Base-by-base conservation (phyloP, 2,113 vertebrate genomes). In the Neodontobutis hainanensis region DNA sequence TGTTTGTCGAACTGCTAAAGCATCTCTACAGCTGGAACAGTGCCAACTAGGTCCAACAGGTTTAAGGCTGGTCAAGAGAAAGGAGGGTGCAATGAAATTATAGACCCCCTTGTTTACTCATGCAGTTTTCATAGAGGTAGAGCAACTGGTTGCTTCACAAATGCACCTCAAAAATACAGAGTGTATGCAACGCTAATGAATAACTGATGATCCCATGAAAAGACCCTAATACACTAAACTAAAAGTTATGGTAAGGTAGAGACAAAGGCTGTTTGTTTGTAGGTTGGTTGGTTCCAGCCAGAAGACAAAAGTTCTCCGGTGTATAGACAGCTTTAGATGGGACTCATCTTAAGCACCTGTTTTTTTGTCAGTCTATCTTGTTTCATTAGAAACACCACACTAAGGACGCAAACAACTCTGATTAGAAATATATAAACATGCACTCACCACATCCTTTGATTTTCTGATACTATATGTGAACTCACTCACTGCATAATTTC, bases 1-100 rank as follows among this genome's bases (percentile, higher is more conserved):
- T 80, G 75, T 82, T 85, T 87, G 45, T 56, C 56, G 12, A 77
- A 70, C 48, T 63, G 69, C 46, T 48, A 64, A 75, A 51, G 67
- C 69, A 66, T 80, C 61, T 69, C 71, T 60, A 47, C 27, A 59
- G 65, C 32, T 43, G 57, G 48, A 64, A 11, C 27, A 9, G 34
- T 44, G 48, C 77, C 45, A 14, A 40, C 19, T 14, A 2, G 14
- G 62, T 63, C 4, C 1, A 34, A 36, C 38, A 42, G 76, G 61
- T 83, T 67, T 78, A 63, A 52, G 16, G 60, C 68, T 75, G 64
- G 76, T 85, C 79, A 78, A 65, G 32, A 72, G 9, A 3, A 43
- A 42, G 19, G 46, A 27, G 59, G 60, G 43, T 70, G 59, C 72
- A 85, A 53, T 88, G 65, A 77, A 61, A 71, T 77, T 84, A 68